Evolutionary conservation across 2,797 vertebrate species (phyloP), one percentile per base, ranked within the genome.

Genomic region (Harpagifer antarcticus): DNA sequence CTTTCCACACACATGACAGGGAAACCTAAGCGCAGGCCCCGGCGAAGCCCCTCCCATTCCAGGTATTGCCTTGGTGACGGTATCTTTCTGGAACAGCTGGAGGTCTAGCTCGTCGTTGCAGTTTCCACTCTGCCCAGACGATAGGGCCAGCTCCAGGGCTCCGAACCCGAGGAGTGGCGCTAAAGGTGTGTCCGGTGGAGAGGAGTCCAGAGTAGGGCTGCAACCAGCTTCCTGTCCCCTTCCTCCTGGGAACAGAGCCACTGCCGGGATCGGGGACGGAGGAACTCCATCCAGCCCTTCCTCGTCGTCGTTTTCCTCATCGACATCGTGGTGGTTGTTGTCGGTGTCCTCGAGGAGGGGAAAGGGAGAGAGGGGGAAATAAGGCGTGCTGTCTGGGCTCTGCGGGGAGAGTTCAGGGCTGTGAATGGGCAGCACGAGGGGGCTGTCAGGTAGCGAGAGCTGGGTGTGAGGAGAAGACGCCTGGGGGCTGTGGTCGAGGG

Each of bases 1-100:
- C 90, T 98, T 98, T 61, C 97, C 97, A 9, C 97, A 98, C 11
- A 98, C 95, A 2, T 95, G 94, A 79, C 97, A 98, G 3, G 97
- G 96, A 85, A 96, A 98, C 72, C 93, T 95, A 56, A 95, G 92
- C 0, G 91, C 83, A 9, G 93, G 92, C 9, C 93, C 91, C 0
- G 88, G 62, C 3, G 84, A 78, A 31, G 81, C 86, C 78, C 80
- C 90, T 61, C 93, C 93, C 10, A 50, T 82, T 86, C 78, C 75
- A 79, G 93, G 90, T 63, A 86, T 75, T 3, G 88, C 83, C 77
- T 85, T 87, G 60, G 82, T 75, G 12, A 91, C 80, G 0, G 89
- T 88, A 23, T 95, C 96, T 47, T 92, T 93, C 87, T 96, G 97
- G 84, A 97, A 97, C 67, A 94, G 92, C 88, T 97, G 97, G 62